A percentile compares a stretch with the other conserved stretches of the same genome.
These are phyloP conservation scores for Chiroxiphia lanceolata DNA, from an alignment of 2,797 vertebrate species.

Conservation along the genomic window DNA sequence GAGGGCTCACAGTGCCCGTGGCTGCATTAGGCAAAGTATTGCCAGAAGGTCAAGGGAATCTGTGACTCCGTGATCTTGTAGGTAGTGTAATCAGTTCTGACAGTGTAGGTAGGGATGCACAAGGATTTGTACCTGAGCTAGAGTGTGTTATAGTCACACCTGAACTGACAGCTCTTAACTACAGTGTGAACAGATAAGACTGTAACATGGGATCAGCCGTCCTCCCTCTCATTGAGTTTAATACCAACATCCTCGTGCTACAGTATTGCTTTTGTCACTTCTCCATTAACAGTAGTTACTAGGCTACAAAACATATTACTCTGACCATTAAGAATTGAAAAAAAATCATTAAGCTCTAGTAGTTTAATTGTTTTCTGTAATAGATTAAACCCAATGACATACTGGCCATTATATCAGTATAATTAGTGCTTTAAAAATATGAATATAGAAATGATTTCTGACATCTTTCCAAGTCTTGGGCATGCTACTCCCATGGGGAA, in stretches of 20 bases:
- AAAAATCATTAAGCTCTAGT: not conserved
- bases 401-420: not conserved
- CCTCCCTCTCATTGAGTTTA: not conserved
- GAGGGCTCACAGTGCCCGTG: not conserved
- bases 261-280: not conserved
- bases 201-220: not conserved
- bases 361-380: not conserved
- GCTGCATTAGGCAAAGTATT: not conserved
- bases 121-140: not conserved
- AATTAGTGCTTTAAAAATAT: not conserved
- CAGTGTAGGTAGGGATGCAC: rapidly evolving
- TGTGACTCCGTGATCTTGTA: rapidly evolving
- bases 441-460: not conserved
- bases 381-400: not conserved
- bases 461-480: not conserved
- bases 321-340: not conserved
- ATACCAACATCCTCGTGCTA: not conserved
- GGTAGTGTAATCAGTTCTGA: not conserved
- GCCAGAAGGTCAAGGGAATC: rapidly evolving
- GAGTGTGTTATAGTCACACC: not conserved
- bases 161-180: not conserved
- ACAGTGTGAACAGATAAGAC: not conserved
- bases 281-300: not conserved
- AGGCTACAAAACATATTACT: not conserved
- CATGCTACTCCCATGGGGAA: not conserved